Conservation (phyloP, 92 coral and sea anemone species). For the Plumapathes pennacea region DNA sequence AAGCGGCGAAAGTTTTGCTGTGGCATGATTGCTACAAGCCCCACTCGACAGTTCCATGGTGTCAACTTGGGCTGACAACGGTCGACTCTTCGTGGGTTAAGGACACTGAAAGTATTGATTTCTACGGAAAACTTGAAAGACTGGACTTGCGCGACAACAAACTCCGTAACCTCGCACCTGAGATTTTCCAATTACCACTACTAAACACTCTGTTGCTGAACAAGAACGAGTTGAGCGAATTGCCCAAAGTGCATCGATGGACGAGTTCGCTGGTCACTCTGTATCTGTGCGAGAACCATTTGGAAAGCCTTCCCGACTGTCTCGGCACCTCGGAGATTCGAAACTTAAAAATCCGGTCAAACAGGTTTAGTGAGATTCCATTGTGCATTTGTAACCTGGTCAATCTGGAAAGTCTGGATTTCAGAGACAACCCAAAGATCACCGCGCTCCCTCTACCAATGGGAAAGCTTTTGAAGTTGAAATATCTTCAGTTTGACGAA, state of each 20-base stretch:
- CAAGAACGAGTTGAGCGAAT: conserved; percentile 28
- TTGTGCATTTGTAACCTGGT: conserved; percentile 38
- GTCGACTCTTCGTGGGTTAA: conserved; percentile 30
- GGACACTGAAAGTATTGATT: conserved; percentile 1
- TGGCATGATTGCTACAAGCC: background rate
- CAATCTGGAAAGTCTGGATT: conserved; percentile 39
- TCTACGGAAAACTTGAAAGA: conserved; percentile 15
- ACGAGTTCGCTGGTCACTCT: conserved; percentile 38
- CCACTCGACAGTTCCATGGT: conserved; percentile 41
- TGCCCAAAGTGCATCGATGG: conserved; percentile 33
- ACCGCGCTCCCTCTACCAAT: conserved; percentile 37
- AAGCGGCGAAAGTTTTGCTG: conserved; percentile 2
- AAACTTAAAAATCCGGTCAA: conserved; percentile 33
- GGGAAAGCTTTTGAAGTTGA: conserved; percentile 51
- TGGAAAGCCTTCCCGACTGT: conserved; percentile 35
- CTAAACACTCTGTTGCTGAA: conserved; percentile 35
- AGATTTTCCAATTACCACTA: conserved; percentile 38
- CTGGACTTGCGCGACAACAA: conserved; percentile 52
- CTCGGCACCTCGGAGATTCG: conserved; percentile 33
- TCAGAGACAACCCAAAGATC: conserved; percentile 43
- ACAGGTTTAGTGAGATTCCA: conserved; percentile 43
- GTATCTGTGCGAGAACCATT: conserved; percentile 38
- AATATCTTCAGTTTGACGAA: conserved; percentile 34
- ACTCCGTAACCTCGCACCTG: conserved; percentile 30
- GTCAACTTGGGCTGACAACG: conserved; percentile 15